A percentile compares a stretch with the other conserved stretches of the same genome.
phyloP scores from a whole-genome alignment of 2,888 invertebrate genomes.

The Dynastes hyllus region DNA sequence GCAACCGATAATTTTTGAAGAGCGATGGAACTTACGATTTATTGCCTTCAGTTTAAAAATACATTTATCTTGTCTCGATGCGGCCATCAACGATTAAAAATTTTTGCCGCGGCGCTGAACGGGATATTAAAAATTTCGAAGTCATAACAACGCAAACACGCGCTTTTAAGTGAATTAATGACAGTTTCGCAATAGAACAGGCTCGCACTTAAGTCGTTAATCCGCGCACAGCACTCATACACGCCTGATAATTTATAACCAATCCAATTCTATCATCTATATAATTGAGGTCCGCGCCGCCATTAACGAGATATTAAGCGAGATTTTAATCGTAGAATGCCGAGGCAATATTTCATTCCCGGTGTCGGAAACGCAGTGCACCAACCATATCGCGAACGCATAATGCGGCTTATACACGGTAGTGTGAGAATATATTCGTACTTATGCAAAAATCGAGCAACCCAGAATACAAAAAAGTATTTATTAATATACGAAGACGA shows the following conservation, averaged over 20 bases:
- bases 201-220: slow-evolving; percentile 43
- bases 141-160: slow-evolving; percentile 31
- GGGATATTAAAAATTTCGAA: slow-evolving; percentile 38
- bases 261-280: slow-evolving; percentile 42
- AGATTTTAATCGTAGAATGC: slow-evolving; percentile 45
- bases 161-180: slow-evolving; percentile 42
- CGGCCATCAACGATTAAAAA: slow-evolving; percentile 39
- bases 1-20: background rate
- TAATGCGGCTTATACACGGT: slow-evolving; percentile 13
- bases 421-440: slow-evolving; percentile 35
- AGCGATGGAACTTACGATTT: slow-evolving; percentile 25
- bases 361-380: slow-evolving; percentile 43
- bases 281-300: slow-evolving; percentile 44
- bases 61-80: slow-evolving; percentile 34
- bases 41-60: slow-evolving; percentile 18
- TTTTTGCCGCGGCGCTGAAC: background rate
- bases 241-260: slow-evolving; percentile 46
- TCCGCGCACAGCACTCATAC: slow-evolving; percentile 29
- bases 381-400: slow-evolving; percentile 35
- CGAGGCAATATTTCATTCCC: slow-evolving; percentile 43
- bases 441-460: slow-evolving; percentile 32
- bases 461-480: slow-evolving; percentile 11
- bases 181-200: slow-evolving; percentile 35
- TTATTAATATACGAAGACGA: slow-evolving; percentile 35
- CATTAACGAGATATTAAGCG: slow-evolving; percentile 46